These are phyloP conservation scores for Glyphotaelius pellucidus DNA, from an alignment of 2,888 invertebrate genomes.

Conservation along the genomic window DNA sequence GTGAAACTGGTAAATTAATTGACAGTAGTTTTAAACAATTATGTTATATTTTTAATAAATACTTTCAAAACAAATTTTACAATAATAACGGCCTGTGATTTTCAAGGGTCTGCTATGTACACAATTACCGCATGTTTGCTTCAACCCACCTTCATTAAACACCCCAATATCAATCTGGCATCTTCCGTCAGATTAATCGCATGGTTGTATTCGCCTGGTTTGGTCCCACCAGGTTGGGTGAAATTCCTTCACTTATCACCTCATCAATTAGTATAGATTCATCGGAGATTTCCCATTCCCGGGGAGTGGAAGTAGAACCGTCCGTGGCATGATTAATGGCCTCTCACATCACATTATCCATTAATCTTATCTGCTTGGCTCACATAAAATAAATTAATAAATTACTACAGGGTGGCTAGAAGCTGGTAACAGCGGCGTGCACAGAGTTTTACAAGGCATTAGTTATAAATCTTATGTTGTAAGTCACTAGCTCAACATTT, in stretches of 20 bases:
- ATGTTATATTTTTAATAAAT: too few relatives aligned
- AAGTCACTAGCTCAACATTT: too few relatives aligned
- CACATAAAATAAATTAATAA: constrained; percentile 51
- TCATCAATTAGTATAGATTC: constrained; percentile 48
- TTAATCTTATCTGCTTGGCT: constrained; percentile 50
- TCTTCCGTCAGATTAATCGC: not conserved
- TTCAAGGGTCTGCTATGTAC: not conserved
- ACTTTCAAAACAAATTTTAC: too few relatives aligned
- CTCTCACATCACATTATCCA: constrained; percentile 51
- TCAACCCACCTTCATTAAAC: not conserved
- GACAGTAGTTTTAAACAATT: too few relatives aligned
- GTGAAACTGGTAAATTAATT: too few relatives aligned
- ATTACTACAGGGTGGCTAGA: constrained; percentile 44
- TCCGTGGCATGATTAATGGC: constrained; percentile 39
- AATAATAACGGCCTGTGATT: too few relatives aligned
- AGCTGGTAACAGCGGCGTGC: not conserved
- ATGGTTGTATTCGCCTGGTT: not conserved
- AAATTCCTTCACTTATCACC: constrained; percentile 5
- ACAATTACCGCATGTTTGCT: not conserved
- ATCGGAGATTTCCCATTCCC: constrained; percentile 25
- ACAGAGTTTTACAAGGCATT: too few relatives aligned
- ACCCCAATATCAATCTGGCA: not conserved
- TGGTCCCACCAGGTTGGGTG: not conserved
- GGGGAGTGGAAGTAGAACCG: constrained; percentile 10
- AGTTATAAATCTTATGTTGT: too few relatives aligned